Percentiles rank a stretch among this genome's conserved stretches.
Conservation (phyloP, 2,888 invertebrate genomes). For the Saturnia pavonia region DNA sequence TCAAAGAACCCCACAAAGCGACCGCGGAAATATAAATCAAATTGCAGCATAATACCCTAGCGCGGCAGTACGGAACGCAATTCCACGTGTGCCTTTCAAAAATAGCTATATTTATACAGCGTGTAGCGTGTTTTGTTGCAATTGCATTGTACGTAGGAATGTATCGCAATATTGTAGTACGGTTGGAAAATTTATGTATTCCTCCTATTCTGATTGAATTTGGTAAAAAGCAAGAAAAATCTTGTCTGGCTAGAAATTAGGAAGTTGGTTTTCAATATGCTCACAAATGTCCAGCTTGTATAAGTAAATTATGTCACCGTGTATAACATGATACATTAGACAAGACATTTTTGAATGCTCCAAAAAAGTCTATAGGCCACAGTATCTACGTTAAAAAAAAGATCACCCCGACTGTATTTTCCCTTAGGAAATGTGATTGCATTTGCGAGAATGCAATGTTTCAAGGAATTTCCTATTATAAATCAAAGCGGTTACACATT, state of each 20-base stretch:
- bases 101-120: constrained; percentile 36
- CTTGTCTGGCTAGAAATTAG: background rate
- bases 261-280: background rate
- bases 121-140: constrained; percentile 29
- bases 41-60: constrained; percentile 44
- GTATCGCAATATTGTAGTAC: constrained; percentile 29
- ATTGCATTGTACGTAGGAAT: constrained; percentile 26
- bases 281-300: no score
- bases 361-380: background rate
- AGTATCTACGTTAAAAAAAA: background rate
- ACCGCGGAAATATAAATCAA: constrained; percentile 49
- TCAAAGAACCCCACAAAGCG: constrained; percentile 18
- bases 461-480: constrained; percentile 45
- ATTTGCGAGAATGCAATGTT: constrained; percentile 54
- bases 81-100: constrained; percentile 55
- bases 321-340: no score
- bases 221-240: no score
- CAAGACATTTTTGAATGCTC: background rate
- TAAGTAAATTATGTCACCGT: no score
- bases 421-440: constrained; percentile 45
- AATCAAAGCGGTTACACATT: constrained; percentile 22
- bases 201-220: no score
- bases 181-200: constrained; percentile 12
- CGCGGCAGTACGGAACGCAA: constrained; percentile 47
- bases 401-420: constrained; percentile 30